Evolutionary conservation across 30 jellyfish, hydroid and myxozoan genomes (phyloP).

Genomic region (Nemopilema nomurai): DNA sequence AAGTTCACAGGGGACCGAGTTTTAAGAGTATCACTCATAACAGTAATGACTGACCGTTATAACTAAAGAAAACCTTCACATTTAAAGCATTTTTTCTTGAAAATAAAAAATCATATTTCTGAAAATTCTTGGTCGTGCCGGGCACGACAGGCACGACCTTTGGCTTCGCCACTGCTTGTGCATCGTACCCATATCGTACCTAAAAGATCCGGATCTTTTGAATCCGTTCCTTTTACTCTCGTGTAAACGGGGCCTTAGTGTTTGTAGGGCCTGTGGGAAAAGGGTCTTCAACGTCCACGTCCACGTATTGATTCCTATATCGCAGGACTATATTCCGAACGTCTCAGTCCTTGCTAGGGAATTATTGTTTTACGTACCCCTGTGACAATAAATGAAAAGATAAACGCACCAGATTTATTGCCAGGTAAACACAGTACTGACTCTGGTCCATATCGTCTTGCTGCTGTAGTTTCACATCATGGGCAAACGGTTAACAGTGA

Average conservation of each 20-base stretch:
- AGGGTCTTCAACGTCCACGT: neutral
- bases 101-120: neutral
- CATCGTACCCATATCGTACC: too few relatives aligned
- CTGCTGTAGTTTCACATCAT: neutral
- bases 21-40: neutral
- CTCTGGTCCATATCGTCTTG: neutral
- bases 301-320: neutral
- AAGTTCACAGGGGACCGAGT: neutral
- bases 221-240: too few relatives aligned
- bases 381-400: neutral
- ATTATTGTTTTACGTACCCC: neutral
- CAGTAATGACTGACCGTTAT: neutral
- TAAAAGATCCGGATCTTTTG: too few relatives aligned
- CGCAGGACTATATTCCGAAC: neutral
- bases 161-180: neutral
- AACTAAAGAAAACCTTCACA: neutral
- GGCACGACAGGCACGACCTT: neutral
- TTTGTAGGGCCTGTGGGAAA: neutral
- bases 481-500: neutral
- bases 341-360: neutral
- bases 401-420: neutral
- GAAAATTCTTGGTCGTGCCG: neutral
- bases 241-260: too few relatives aligned
- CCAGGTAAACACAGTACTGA: neutral
- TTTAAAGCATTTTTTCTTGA: neutral